Evolutionary conservation across 64 coral and sea anemone genomes (phyloP), one percentile per base, ranked within the genome.

Genomic region (Dendronephthya gigantea): DNA sequence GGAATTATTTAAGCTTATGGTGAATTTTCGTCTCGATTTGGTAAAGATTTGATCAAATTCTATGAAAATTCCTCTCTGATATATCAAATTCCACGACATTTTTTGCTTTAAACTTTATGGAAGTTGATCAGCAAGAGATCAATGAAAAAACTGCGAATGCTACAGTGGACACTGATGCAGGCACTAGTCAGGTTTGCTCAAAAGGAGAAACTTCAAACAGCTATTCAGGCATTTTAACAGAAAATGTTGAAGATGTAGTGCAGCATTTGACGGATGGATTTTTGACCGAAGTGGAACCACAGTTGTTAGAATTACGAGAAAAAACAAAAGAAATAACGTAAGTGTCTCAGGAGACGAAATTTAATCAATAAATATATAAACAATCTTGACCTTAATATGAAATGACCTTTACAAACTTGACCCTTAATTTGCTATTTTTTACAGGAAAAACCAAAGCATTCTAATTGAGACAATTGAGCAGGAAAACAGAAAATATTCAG

Each of bases 401-500:
- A 45, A n/a, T n/a, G n/a, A n/a, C n/a, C n/a, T n/a, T n/a, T n/a
- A n/a, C n/a, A n/a, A n/a, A n/a, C 68, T 30, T 35, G n/a, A 30
- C n/a, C 68, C 25, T 74, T 11, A 74, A 12, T 79, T 34, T 79
- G 72, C 37, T 19, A 28, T 34, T 34, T 79, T 79, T 39, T 8
- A 79, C 36, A 79, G 72, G 1, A 79, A 79, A 79, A 79, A 79
- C 29, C 72, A 79, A 34, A 33, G 32, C 15, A 2, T 79, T 79
- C 37, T 79, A 79, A 79, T 79, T 34, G 72, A 79, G 32, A 79
- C 72, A 39, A 79, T 79, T 1, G 30, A 79, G 36, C 30, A 79
- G 36, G 72, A 79, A 79, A 79, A 79, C 72, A 79, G 27, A 79
- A 79, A 79, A 39, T 79, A 28, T 35, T 79, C 72, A 79, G 72